Conservation (phyloP, 2,888 invertebrate genomes). For the Physocephala rufipes region DNA sequence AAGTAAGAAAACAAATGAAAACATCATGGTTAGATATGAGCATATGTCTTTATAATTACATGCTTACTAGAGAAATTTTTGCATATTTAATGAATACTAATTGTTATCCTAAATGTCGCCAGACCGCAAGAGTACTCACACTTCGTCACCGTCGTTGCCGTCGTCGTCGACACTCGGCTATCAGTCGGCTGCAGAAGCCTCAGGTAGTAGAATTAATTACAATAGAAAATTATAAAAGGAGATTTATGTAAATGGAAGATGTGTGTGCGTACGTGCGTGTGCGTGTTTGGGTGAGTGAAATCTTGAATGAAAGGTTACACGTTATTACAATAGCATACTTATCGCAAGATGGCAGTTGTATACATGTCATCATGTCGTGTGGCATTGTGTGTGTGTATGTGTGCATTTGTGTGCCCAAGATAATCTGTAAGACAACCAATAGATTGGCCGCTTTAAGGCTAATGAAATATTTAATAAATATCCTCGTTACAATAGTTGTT, state of each 20-base stretch:
- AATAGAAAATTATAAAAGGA: slow-evolving; percentile 17
- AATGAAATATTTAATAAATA: slow-evolving; percentile 33
- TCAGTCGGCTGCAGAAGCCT: not conserved
- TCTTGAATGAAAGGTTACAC: slow-evolving; percentile 3
- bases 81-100: slow-evolving; percentile 25
- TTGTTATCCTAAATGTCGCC: slow-evolving; percentile 23
- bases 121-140: slow-evolving; percentile 20
- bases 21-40: not conserved
- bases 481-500: slow-evolving; percentile 6
- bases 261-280: not conserved
- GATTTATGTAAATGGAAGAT: not conserved
- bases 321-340: not conserved
- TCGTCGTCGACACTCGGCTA: no score
- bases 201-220: slow-evolving; percentile 24
- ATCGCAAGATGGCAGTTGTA: no score
- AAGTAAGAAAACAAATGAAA: no score
- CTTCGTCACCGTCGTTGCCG: no score
- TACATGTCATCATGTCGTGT: not conserved
- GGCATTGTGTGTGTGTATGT: slow-evolving; percentile 1
- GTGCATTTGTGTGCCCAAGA: slow-evolving; percentile 16
- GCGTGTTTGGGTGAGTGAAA: slow-evolving; percentile 2
- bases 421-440: slow-evolving; percentile 21
- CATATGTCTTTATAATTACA: slow-evolving; percentile 30
- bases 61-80: slow-evolving; percentile 35
- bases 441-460: slow-evolving; percentile 17